Conservation (phyloP, 2,113 vertebrate genomes). For the Grallaria varia region DNA sequence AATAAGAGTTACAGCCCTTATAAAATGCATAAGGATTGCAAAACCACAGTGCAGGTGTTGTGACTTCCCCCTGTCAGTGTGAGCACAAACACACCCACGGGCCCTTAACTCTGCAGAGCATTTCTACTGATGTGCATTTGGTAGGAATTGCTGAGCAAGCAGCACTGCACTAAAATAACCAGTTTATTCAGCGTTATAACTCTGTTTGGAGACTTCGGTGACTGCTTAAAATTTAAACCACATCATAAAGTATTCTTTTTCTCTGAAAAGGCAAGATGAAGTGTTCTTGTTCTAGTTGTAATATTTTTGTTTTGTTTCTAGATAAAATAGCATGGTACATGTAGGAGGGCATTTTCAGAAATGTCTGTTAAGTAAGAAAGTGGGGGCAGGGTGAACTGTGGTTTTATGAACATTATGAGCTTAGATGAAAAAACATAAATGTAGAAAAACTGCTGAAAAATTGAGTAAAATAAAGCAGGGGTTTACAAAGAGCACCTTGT, state of each 20-base stretch:
- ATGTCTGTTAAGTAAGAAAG: background rate
- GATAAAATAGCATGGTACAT: background rate
- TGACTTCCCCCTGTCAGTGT: background rate
- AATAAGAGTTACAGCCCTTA: background rate
- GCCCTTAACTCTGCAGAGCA: background rate
- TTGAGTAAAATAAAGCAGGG: background rate
- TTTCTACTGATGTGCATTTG: background rate
- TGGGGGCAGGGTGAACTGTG: background rate
- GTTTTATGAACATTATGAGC: background rate
- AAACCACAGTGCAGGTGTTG: background rate
- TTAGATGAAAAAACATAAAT: background rate
- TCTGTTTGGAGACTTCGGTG: background rate
- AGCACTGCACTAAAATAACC: background rate
- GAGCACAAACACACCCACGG: background rate
- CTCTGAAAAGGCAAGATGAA: background rate
- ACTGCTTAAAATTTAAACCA: background rate
- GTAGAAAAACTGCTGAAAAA: background rate
- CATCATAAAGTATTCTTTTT: background rate
- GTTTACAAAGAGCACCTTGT: background rate
- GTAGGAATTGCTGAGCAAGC: background rate
- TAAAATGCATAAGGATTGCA: background rate
- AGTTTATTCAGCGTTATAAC: background rate
- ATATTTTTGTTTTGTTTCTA: background rate
- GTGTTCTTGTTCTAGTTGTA: background rate
- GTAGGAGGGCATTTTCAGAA: background rate